Evolutionary conservation across 2,797 vertebrate genomes (phyloP).

Genomic region (Gambelia wislizenii): DNA sequence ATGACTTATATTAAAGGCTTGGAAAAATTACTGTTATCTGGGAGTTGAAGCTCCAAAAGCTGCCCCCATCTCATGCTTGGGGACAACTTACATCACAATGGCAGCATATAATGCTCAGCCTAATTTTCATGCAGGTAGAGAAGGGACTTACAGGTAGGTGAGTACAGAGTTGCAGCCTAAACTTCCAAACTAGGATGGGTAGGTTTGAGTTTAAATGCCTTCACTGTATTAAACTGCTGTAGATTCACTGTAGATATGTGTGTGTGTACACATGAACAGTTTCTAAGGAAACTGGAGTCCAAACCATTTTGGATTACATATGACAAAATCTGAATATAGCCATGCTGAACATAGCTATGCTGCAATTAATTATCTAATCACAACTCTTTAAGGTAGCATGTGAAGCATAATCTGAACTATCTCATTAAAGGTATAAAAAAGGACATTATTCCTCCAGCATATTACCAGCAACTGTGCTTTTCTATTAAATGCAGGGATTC

Average conservation of each 20-base stretch:
- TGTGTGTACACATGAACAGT: not conserved
- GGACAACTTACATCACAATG: not conserved
- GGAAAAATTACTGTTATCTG: no score
- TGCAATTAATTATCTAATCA: not conserved
- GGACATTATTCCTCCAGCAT: not conserved
- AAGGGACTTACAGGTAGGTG: not conserved
- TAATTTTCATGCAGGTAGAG: not conserved
- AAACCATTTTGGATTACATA: not conserved
- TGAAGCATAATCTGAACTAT: not conserved
- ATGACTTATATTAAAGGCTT: not conserved
- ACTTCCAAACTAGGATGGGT: constrained; percentile 13
- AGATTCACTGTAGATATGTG: not conserved
- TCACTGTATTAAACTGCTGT: constrained; percentile 28
- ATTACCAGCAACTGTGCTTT: not conserved
- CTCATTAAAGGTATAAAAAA: not conserved
- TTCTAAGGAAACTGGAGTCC: constrained; percentile 45
- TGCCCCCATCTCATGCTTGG: no score
- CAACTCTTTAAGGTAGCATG: not conserved
- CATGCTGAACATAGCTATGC: no score
- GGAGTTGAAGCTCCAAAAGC: no score
- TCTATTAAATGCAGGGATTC: not conserved
- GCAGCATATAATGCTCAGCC: not conserved
- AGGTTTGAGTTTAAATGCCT: not conserved
- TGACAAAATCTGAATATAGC: not conserved
- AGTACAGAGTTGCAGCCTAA: not conserved